These are phyloP conservation scores for Neoarius graeffei DNA, from an alignment of 2,113 vertebrate species.

Conservation along the genomic window DNA sequence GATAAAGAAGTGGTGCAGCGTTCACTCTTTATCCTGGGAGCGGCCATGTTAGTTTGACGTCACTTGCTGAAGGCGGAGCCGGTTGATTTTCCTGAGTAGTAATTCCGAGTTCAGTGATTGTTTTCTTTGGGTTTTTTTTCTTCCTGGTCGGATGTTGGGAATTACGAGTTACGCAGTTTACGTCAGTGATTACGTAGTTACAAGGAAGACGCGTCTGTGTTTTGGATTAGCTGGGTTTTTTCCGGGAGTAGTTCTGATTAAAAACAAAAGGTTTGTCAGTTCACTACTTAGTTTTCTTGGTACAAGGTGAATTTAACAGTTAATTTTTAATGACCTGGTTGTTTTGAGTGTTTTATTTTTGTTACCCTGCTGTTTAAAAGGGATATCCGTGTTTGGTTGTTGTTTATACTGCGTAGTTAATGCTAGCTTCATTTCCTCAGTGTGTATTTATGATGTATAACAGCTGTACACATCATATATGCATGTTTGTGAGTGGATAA, in stretches of 20 bases:
- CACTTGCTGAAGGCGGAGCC: background rate
- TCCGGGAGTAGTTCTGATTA: background rate
- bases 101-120: background rate
- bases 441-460: background rate
- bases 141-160: background rate
- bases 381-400: background rate
- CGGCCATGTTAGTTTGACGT: slow-evolving; percentile 1
- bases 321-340: background rate
- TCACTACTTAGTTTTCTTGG: background rate
- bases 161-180: background rate
- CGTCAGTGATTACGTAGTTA: background rate
- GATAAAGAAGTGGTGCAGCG: background rate
- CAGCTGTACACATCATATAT: background rate
- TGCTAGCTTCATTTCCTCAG: background rate
- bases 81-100: background rate
- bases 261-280: slow-evolving; percentile 36
- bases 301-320: background rate
- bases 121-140: background rate
- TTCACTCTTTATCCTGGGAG: background rate
- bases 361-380: background rate
- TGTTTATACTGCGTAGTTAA: slow-evolving; percentile 2
- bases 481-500: background rate
- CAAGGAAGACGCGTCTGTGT: slow-evolving; percentile 36
- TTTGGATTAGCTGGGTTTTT: slow-evolving; percentile 7
- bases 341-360: background rate